A percentile compares a stretch with the other conserved stretches of the same genome.
Evolutionary conservation across 1,140 invertebrate species (phyloP).

Genomic region (Drosophila lowei): DNA sequence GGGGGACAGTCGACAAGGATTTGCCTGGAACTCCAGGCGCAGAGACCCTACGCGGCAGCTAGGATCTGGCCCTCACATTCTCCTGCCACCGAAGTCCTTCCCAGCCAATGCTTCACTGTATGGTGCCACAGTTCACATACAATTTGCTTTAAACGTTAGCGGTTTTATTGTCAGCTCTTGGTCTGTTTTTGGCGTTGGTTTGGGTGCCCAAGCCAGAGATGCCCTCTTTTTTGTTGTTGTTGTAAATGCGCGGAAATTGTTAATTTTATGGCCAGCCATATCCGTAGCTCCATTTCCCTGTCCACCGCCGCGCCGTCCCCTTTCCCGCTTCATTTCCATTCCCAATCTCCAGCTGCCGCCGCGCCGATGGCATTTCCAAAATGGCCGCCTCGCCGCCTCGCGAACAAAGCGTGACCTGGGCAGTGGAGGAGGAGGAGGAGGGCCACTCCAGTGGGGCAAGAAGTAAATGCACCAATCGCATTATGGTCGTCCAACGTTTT

Average conservation of each 20-base stretch:
- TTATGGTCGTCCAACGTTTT: conserved; percentile 76
- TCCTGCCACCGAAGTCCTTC: no score
- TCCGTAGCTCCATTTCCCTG: conserved; percentile 45
- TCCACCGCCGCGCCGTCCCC: not conserved
- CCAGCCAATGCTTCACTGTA: conserved; percentile 1
- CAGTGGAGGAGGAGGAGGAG: conserved; percentile 3
- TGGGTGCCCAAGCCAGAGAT: not conserved
- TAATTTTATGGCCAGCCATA: conserved; percentile 75
- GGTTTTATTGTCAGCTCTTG: conserved; percentile 4
- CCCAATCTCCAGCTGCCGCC: conserved; percentile 11
- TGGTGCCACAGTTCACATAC: conserved; percentile 3
- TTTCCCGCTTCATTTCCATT: conserved; percentile 15
- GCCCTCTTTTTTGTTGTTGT: conserved; percentile 35
- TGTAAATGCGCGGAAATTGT: conserved; percentile 78
- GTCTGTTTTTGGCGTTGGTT: not conserved
- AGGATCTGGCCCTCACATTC: no score
- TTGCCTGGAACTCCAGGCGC: no score
- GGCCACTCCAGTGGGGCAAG: conserved; percentile 26
- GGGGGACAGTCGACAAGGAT: no score
- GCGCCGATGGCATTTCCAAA: conserved; percentile 53
- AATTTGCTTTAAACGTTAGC: conserved; percentile 27
- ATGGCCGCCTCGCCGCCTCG: conserved; percentile 65
- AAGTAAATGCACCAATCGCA: conserved; percentile 80
- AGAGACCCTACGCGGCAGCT: no score
- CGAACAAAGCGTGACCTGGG: conserved; percentile 31